Evolutionary conservation across 2,113 vertebrate genomes (phyloP), one percentile per base, ranked within the genome.

Genomic region (Tychaedon coryphoeus): DNA sequence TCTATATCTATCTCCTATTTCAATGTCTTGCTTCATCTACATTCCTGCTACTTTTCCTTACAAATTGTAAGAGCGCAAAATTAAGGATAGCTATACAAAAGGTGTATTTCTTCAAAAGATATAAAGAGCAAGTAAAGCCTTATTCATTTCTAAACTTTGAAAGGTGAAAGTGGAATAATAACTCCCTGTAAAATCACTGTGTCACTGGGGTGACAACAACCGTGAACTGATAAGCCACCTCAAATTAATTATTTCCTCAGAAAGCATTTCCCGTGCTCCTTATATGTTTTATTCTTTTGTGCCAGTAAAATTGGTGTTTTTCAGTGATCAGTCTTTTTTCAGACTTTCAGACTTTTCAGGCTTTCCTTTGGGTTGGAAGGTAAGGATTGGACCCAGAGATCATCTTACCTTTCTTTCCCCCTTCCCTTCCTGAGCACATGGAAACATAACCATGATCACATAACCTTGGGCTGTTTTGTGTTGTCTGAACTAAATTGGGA

Each of bases 201-300:
- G 31, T 86, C 54, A 33, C 26, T 18, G 29, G 20, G 4, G n/a
- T 86, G 62, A 67, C n/a, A 69, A n/a, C 1, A 7, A 57, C 2
- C 43, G 43, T 1, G 3, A 88, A 83, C 58, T 82, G 78, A 47
- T 88, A 94, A 92, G 23, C 25, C 29, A 66, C 8, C 5, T 95
- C 54, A 82, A 91, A 79, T 91, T 69, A 86, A 93, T 91, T 79
- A 47, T 76, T 92, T 86, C 58, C 38, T 79, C 64, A 91, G 65
- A 94, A 81, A 64, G 22, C 4, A 42, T 82, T 91, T 91, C 54
- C 24, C 2, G 1, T 79, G 20, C 23, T 90, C n/a, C n/a, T 90
- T 75, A 34, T 31, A 84, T 50, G 36, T 90, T 93, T 79, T 71
- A 67, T 78, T 75, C 22, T 76, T 82, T 92, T 38, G 54, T 82